Conservation (phyloP, 2,797 vertebrate species). For the Esox masquinongy region DNA sequence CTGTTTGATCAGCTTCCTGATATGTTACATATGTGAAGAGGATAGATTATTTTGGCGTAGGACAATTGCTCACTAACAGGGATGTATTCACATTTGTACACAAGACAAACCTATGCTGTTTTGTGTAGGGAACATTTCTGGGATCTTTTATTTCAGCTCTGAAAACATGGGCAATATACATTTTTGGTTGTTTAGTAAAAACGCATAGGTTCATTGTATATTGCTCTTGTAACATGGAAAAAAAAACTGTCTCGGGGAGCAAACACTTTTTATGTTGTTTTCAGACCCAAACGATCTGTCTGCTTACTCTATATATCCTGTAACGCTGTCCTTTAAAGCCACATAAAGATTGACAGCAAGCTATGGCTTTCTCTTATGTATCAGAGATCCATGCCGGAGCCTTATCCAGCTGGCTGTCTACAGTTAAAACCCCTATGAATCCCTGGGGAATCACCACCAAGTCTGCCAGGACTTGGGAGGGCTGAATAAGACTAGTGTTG, state of each 20-base stretch:
- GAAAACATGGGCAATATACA: conserved; percentile 20
- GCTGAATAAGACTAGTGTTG: not conserved
- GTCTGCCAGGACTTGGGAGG: conserved; percentile 22
- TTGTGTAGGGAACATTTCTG: no score
- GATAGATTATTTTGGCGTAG: no score
- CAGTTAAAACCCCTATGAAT: conserved; percentile 15
- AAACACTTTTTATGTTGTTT: conserved; percentile 9
- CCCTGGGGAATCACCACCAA: conserved; percentile 23
- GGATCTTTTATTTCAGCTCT: no score
- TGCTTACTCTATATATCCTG: conserved; percentile 16
- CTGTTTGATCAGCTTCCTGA: no score
- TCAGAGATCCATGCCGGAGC: conserved; percentile 20
- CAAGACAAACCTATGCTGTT: no score
- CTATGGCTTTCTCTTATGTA: conserved; percentile 20
- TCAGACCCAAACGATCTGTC: conserved; percentile 21
- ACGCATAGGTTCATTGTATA: not conserved
- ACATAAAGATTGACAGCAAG: conserved; percentile 3
- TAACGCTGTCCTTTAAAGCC: not conserved
- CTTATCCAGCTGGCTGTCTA: conserved; percentile 33
- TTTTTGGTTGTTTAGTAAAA: not conserved
- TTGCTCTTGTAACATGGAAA: not conserved
- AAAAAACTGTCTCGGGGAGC: not conserved
- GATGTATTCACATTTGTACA: no score
- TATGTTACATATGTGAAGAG: no score
- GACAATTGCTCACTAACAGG: no score